These are phyloP conservation scores for Paralvinella palmiformis DNA, from an alignment of 1,140 invertebrate species.

Conservation along the genomic window DNA sequence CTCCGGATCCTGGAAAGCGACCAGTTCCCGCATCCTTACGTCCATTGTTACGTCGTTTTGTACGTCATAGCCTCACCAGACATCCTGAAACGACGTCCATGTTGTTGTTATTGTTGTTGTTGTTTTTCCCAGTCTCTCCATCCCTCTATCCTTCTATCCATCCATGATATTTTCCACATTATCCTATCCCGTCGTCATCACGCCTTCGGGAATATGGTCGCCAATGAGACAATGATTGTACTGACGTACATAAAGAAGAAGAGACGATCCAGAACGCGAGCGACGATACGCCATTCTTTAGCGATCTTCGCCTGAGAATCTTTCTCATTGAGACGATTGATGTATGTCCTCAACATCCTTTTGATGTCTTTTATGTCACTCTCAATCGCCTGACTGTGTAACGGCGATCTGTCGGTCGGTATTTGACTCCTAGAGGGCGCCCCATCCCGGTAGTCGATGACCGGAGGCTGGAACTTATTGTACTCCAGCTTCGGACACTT, in stretches of 20 bases:
- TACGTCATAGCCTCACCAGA: too few species aligned
- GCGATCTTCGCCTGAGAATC: slow-evolving; percentile 35
- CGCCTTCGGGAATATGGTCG: slow-evolving; percentile 43
- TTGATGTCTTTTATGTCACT: slow-evolving; percentile 41
- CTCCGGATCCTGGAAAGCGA: too few species aligned
- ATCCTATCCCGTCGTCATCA: too few species aligned
- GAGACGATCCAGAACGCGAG: slow-evolving; percentile 44
- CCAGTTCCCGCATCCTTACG: too few species aligned
- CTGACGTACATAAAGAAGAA: slow-evolving; percentile 44
- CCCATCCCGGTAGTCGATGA: slow-evolving; percentile 10
- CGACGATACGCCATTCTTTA: slow-evolving; percentile 44
- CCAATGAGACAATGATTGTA: slow-evolving; percentile 44
- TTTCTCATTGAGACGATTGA: slow-evolving; percentile 31
- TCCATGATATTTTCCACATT: too few species aligned
- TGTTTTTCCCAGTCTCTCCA: too few species aligned
- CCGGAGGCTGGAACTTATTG: slow-evolving; percentile 22
- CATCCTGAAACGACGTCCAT: too few species aligned
- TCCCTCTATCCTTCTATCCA: too few species aligned
- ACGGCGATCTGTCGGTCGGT: slow-evolving; percentile 20
- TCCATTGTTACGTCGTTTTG: too few species aligned
- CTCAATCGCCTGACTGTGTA: slow-evolving; percentile 36
- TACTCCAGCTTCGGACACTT: slow-evolving; percentile 23
- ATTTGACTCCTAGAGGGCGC: neutral
- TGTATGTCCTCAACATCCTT: slow-evolving; percentile 28
- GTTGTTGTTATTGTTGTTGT: too few species aligned